These are phyloP conservation scores for Sminthopsis crassicaudata DNA, from an alignment of 2,113 vertebrate species.

Conservation along the genomic window DNA sequence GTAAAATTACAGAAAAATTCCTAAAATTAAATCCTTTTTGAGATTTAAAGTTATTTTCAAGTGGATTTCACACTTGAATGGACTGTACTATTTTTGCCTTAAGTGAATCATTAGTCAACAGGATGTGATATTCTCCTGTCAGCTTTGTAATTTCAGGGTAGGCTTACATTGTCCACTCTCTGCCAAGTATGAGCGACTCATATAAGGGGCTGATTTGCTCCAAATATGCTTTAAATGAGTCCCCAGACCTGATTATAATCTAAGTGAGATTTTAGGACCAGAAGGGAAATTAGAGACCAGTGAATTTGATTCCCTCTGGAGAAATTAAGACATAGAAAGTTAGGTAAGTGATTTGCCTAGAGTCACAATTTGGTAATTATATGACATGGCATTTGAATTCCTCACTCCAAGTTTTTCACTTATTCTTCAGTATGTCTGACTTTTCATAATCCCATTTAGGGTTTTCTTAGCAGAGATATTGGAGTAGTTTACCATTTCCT, in stretches of 20 bases:
- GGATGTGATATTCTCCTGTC: background rate
- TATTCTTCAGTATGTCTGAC: no score
- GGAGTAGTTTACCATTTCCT: no score
- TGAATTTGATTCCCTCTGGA: background rate
- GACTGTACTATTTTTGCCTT: background rate
- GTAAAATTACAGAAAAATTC: background rate
- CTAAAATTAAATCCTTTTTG: background rate
- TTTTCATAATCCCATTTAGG: no score
- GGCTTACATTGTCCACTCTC: background rate
- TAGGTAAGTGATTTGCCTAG: background rate
- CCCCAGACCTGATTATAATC: background rate
- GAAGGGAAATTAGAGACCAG: background rate
- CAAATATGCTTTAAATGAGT: background rate
- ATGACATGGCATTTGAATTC: background rate
- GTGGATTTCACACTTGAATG: background rate
- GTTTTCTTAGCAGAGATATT: no score
- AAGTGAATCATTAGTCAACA: background rate
- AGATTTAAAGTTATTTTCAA: background rate
- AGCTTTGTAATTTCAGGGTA: background rate
- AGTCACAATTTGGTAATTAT: background rate
- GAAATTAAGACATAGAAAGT: background rate
- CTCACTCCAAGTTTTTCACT: no score
- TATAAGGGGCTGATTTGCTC: background rate
- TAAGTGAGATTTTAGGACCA: background rate
- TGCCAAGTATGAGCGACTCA: background rate